Evolutionary conservation across 2,797 vertebrate genomes (phyloP), one percentile per base, ranked within the genome.

Genomic region (Smutsia temminckii): DNA sequence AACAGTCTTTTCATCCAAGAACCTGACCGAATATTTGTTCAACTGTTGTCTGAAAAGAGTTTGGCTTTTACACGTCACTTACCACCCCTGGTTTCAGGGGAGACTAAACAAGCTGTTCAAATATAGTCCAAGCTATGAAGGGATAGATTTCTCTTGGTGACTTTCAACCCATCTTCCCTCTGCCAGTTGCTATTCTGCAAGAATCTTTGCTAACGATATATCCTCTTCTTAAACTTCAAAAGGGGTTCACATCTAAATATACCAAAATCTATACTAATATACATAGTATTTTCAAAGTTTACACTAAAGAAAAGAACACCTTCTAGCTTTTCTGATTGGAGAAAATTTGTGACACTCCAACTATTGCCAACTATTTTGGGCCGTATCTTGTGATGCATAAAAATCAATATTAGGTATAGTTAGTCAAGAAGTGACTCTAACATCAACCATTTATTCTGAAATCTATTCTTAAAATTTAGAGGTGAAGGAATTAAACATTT

Each of bases 1-100:
- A 96, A 95, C 64, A 72, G 64, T 97, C 80, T 90, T 97, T 97
- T 89, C 55, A 96, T 92, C 83, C 32, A 96, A 96, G 84, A 95
- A 40, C 49, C 94, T 97, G 63, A 66, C 23, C 93, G 63, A 95
- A 96, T 95, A 88, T 94, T 83, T 94, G 77, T 84, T 93, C 80
- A 94, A 80, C 37, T 89, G 17, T 86, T 95, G 66, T 94, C 75
- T 87, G 68, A 79, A 89, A 34, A 81, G 40, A 85, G 64, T 89
- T 94, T 95, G 79, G 57, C 63, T 92, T 96, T 95, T 61, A 94
- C 66, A 85, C 49, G 63, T 68, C 51, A 29, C 77, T 89, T 84
- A 91, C 59, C 80, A 96, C 59, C 69, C 69, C 72, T 94, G 88
- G 78, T 32, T 89, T 88, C 68, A 74, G 55, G 72, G 83, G 74